Conservation (phyloP, 2,113 vertebrate species). For the Perca fluviatilis region DNA sequence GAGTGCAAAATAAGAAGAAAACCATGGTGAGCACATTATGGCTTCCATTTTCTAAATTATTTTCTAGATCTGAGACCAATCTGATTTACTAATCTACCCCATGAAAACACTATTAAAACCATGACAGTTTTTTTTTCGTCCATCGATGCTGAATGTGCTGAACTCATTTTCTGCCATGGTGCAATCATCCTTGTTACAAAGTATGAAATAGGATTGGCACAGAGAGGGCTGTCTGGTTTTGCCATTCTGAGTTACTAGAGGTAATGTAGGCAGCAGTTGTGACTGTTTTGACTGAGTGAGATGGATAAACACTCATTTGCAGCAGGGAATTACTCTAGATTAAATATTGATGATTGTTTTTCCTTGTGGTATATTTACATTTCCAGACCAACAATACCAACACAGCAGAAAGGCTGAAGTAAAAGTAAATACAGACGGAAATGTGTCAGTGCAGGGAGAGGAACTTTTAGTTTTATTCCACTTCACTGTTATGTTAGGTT, state of each 20-base stretch:
- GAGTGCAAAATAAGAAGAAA: conserved; percentile 35
- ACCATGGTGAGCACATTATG: conserved; percentile 9
- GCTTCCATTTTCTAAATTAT: conserved; percentile 44
- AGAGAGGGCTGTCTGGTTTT: conserved; percentile 54
- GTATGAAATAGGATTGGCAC: conserved; percentile 74
- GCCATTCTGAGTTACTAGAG: conserved; percentile 41
- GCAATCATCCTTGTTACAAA: conserved; percentile 62
- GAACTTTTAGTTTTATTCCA: conserved; percentile 17
- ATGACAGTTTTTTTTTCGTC: conserved; percentile 52
- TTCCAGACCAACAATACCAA: conserved; percentile 29
- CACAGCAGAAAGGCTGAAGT: conserved; percentile 14
- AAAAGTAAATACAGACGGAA: conserved; percentile 3
- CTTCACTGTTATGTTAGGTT: conserved; percentile 2
- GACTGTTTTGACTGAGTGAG: conserved; percentile 54
- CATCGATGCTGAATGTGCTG: conserved; percentile 41
- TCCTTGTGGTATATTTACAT: conserved; percentile 33
- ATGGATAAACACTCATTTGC: conserved; percentile 58
- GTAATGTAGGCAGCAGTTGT: conserved; percentile 52
- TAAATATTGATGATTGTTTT: conserved; percentile 57
- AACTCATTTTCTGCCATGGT: conserved; percentile 63
- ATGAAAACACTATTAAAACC: conserved; percentile 59
- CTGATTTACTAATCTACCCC: conserved; percentile 65
- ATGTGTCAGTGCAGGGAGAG: neutral
- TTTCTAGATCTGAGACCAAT: conserved; percentile 67
- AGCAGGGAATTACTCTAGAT: conserved; percentile 45